Base-by-base conservation (phyloP, 2,888 invertebrate genomes). In the Agrochola litura region DNA sequence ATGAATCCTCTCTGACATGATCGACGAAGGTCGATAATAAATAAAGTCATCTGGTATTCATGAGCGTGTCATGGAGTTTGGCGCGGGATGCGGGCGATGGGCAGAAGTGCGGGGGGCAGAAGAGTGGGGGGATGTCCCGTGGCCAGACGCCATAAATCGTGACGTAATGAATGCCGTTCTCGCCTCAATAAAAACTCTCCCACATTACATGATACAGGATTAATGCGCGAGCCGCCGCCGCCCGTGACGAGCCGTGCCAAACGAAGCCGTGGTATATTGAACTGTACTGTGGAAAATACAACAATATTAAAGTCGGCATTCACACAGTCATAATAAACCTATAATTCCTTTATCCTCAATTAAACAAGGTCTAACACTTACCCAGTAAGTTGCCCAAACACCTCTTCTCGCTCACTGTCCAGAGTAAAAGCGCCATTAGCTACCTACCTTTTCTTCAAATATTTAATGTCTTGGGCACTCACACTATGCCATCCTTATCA, bases 131-230 rank as follows among this genome's bases (percentile, higher is more conserved):
- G 58, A n/a, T 67, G 77, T 76, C 70, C 72, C 60, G 83, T 74
- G 79, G 81, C 67, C 76, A 79, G 77, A 68, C 78, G 70, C 83
- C 86, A 89, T 92, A 92, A 92, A 92, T 92, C 89, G 88, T 82
- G 81, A 77, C 80, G 88, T 93, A 93, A 93, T 93, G 92, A 93
- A 93, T 92, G 91, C 92, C 90, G 89, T 91, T 92, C 89, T 91
- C 92, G 92, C 92, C 87, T 90, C 93, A 91, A 92, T 92, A 93
- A 93, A 93, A 93, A 91, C 89, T 89, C 89, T 90, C 86, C 84
- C 87, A 88, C 88, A 88, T 90, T 90, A 92, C 91, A 91, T 92
- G 91, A 91, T 91, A 90, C 89, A 91, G 90, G 83, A 86, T 80
- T 84, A 86, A 91, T 90, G 67, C 63, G 89, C 81, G 76, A 84